These are phyloP conservation scores for Leucoraja ocellata DNA, from an alignment of 2,797 vertebrate species.

Conservation along the genomic window DNA sequence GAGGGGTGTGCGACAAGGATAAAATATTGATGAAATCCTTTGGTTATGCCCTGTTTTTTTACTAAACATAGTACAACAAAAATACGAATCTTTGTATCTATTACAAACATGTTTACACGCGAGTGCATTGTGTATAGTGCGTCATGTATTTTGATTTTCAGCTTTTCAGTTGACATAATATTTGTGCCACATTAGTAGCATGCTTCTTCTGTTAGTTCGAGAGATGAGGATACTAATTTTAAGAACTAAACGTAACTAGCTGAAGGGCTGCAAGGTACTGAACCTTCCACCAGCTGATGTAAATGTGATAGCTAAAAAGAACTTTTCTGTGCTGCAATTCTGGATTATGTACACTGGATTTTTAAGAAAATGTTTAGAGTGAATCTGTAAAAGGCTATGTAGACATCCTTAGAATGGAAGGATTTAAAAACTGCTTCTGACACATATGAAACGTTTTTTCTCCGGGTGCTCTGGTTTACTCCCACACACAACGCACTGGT, in stretches of 20 bases:
- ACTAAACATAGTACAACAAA: slow-evolving; percentile 3
- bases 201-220: neutral
- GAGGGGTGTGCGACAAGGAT: neutral
- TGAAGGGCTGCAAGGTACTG: neutral
- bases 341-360: neutral
- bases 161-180: slow-evolving; percentile 12
- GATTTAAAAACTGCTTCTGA: too few species aligned
- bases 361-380: neutral
- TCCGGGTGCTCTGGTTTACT: too few species aligned
- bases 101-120: neutral
- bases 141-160: slow-evolving; percentile 11
- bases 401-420: neutral
- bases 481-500: too few species aligned
- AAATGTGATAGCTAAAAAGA: too few species aligned
- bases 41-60: too few species aligned
- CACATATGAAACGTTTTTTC: too few species aligned
- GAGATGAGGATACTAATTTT: neutral
- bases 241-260: neutral
- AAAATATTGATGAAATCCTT: neutral
- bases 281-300: too few species aligned
- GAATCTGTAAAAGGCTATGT: neutral
- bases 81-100: neutral
- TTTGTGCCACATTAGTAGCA: neutral
- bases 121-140: neutral
- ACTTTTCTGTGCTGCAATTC: too few species aligned